Base-by-base conservation (phyloP, 2,113 vertebrate species). In the Clupea harengus region DNA sequence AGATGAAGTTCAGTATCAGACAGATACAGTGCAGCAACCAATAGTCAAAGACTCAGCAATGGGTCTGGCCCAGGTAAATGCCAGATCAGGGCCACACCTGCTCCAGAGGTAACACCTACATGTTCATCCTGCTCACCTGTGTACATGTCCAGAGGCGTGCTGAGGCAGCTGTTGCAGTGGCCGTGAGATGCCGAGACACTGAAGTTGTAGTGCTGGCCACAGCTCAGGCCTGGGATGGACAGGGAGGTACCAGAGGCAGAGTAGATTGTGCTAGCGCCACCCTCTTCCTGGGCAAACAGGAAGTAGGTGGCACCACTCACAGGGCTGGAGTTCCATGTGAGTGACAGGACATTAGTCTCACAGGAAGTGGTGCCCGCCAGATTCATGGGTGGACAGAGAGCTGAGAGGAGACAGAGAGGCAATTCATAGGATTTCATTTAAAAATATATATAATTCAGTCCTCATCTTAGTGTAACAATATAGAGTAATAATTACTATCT, bases 171-270 rank as follows among this genome's bases (percentile, higher is more conserved):
- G 67, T n/a, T 39, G 88, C 92, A 94, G 52, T 45, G 32, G 54
- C 84, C 87, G 17, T 92, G 88, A 22, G 52, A 54, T 45, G 89
- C 88, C 45, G 89, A 87, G n/a, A 94, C 45, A 15, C 82, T 13
- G 84, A 94, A 88, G 81, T 83, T 13, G 20, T 92, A 93, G 50
- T 75, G 89, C 84, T 91, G 86, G 83, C 93, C 93, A 87, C 93
- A 94, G 57, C 17, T 52, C 86, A 92, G 87, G 88, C 88, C 20
- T 54, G 84, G 85, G 67, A 92, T 0, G 0, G 46, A 60, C 47
- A 89, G 15, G 18, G 89, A 90, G 49, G 87, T 86, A 45, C 88
- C 85, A 2, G 88, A 52, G 49, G 90, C 88, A 0, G 18, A 54
- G 78, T 54, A 7, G 54, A 86, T 83, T 88, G 86, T 11, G 7